Conservation (phyloP, 2,888 invertebrate genomes). For the Timema podura region DNA sequence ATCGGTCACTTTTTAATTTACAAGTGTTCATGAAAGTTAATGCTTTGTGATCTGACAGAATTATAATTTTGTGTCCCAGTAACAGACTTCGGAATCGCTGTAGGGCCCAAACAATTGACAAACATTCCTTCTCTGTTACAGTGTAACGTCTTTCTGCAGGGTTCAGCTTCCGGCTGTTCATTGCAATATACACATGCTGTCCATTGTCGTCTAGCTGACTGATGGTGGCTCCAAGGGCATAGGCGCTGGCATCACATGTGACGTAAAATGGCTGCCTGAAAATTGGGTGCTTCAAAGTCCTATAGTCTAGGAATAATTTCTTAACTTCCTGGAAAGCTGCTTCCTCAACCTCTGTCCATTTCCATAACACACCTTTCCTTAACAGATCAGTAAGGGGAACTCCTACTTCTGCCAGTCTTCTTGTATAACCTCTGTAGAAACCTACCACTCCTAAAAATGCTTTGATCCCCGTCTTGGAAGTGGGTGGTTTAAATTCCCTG, state of each 20-base stretch:
- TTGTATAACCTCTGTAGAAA: no score
- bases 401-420: no score
- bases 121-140: not conserved
- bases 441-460: no score
- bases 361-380: no score
- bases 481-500: no score
- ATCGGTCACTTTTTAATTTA: not conserved
- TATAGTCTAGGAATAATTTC: not conserved
- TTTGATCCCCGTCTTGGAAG: no score
- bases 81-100: not conserved
- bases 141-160: not conserved
- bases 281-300: slow-evolving; percentile 30
- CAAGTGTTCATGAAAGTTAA: not conserved
- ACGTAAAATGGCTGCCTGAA: slow-evolving; percentile 27
- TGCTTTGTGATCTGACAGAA: not conserved
- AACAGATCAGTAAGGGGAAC: no score
- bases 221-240: slow-evolving; percentile 29
- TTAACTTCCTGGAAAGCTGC: not conserved
- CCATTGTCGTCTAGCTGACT: slow-evolving; percentile 13
- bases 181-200: not conserved
- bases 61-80: not conserved
- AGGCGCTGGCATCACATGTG: slow-evolving; percentile 31
- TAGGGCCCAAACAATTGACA: slow-evolving; percentile 8
- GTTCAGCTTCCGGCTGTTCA: not conserved
- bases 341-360: no score